phyloP scores from a whole-genome alignment of 2,797 vertebrate genomes.

The Triplophysa yarkandensis region DNA sequence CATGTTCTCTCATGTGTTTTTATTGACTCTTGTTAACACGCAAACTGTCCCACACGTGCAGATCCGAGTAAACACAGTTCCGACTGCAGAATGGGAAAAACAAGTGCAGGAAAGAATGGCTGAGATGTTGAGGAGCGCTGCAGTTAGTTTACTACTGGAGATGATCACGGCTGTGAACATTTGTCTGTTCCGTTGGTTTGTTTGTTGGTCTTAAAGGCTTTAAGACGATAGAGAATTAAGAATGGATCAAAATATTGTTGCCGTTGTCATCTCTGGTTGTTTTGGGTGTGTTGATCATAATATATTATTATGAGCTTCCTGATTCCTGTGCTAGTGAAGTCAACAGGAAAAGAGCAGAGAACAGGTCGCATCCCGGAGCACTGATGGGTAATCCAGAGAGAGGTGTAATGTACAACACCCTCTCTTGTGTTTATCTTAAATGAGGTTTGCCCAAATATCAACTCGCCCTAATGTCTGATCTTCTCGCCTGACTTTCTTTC shows the following conservation, averaged over 20 bases:
- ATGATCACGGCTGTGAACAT: too few species aligned
- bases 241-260: not conserved
- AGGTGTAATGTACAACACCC: not conserved
- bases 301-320: slow-evolving; percentile 33
- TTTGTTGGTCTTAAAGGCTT: not conserved
- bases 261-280: not conserved
- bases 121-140: not conserved
- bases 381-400: slow-evolving; percentile 44
- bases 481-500: not conserved
- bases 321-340: slow-evolving; percentile 22
- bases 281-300: not conserved
- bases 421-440: not conserved
- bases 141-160: not conserved
- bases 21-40: slow-evolving; percentile 24
- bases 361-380: slow-evolving; percentile 12
- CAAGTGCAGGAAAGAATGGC: not conserved
- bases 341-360: slow-evolving; percentile 45
- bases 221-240: too few species aligned
- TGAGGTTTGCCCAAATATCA: not conserved
- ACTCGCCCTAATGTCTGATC: not conserved
- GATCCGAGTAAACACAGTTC: not conserved
- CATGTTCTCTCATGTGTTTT: slow-evolving; percentile 8
- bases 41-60: slow-evolving; percentile 5
- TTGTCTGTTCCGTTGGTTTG: too few species aligned
- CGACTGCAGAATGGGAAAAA: slow-evolving; percentile 1